Evolutionary conservation across 2,888 invertebrate species (phyloP).

Genomic region (Darwinula stevensoni): DNA sequence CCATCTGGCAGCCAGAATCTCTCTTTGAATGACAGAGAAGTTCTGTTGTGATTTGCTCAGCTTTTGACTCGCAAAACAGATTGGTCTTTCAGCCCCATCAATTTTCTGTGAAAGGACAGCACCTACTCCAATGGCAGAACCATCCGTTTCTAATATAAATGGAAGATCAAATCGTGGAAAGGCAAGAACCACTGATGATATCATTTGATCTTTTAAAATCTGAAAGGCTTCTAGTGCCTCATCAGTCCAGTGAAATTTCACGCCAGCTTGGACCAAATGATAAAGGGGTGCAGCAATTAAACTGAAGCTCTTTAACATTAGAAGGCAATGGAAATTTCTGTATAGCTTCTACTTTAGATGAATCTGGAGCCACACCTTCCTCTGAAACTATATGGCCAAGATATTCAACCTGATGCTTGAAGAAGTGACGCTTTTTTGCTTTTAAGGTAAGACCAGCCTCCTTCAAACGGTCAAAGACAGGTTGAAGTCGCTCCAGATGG

Average conservation of each 20-base stretch:
- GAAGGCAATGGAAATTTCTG: conserved; percentile 11
- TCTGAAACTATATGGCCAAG: conserved; percentile 14
- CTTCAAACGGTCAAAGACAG: no score
- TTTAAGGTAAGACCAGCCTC: conserved; percentile 12
- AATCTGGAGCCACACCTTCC: conserved; percentile 11
- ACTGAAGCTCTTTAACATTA: conserved; percentile 8
- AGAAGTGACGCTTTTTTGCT: conserved; percentile 12
- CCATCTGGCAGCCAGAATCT: no score
- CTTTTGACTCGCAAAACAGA: not conserved
- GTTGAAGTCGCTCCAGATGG: conserved; percentile 10
- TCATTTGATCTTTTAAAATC: not conserved
- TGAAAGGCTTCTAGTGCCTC: not conserved
- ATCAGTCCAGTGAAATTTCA: not conserved
- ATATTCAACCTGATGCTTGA: conserved; percentile 11
- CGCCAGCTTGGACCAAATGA: not conserved
- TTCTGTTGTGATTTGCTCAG: not conserved
- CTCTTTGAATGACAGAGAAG: not conserved
- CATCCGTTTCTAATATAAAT: not conserved
- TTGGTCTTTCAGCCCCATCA: not conserved
- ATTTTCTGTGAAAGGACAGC: not conserved
- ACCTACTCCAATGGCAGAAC: not conserved
- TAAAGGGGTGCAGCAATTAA: conserved; percentile 11
- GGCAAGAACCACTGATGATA: not conserved
- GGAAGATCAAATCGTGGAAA: not conserved
- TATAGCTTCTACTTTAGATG: conserved; percentile 10